Base-by-base conservation (phyloP, 2,113 vertebrate genomes). In the Isichthys henryi region DNA sequence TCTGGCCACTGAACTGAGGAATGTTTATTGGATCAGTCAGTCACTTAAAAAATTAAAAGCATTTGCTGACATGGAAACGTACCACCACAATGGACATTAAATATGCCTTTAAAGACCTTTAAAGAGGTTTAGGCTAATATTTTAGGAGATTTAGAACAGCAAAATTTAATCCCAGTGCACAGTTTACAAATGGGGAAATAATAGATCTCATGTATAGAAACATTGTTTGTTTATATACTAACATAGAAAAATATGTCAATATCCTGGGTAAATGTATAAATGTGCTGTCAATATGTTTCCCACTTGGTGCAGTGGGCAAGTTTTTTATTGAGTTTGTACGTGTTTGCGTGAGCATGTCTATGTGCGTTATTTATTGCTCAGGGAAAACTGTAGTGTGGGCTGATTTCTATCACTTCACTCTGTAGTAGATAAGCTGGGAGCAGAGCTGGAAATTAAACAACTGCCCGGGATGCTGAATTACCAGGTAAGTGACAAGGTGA, bases 381-480 rank as follows among this genome's bases (percentile, higher is more conserved):
- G 82, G 82, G 82, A 84, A 84, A 23, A 84, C 13, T 80, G 27
- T 39, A 43, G 74, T 43, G 74, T 43, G 74, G 74, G 74, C 35
- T 43, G 45, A 84, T n/a, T 43, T 84, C 82, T 23, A 21, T 48
- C 82, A 2, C 39, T 39, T 84, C 82, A 84, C 82, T 83, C 39
- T 10, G 35, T 13, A 46, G 45, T 46, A 46, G 45, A 84, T 84
- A 84, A 84, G 82, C 45, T 46, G 45, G 21, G 7, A 84, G 82
- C 45, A 84, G 82, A 84, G 82, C 45, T 84, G 82, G 82, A 84
- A 84, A 84, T 84, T 84, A 84, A 84, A 84, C 82, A 84, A 48
- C 21, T 9, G 45, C 39, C 45, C 48, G 82, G 48, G 43, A 84
- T 48, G 82, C 82, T 48, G 39, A 39, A 48, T 84, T n/a, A 84